These are phyloP conservation scores for Centropus bengalensis DNA, from an alignment of 2,113 vertebrate species.

Conservation along the genomic window DNA sequence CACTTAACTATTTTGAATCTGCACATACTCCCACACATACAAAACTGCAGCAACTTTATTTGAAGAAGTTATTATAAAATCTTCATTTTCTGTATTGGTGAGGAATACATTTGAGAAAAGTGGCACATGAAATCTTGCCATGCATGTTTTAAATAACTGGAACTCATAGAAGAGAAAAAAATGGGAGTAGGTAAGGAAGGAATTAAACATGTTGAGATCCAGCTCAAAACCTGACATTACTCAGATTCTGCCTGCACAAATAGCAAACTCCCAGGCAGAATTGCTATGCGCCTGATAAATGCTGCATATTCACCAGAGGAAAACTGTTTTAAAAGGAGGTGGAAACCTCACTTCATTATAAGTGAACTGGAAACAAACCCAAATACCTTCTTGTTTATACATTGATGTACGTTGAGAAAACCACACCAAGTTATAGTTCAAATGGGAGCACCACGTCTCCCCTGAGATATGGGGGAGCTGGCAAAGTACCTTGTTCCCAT, in stretches of 20 bases:
- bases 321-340: neutral
- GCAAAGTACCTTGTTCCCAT: neutral
- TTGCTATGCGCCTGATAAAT: neutral
- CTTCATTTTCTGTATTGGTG: neutral
- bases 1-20: neutral
- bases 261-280: neutral
- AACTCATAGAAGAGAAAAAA: neutral
- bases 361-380: neutral
- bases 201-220: neutral
- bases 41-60: neutral
- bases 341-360: neutral
- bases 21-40: neutral
- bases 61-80: neutral
- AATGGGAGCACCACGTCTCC: neutral
- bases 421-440: neutral
- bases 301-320: neutral
- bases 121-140: neutral
- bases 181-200: neutral
- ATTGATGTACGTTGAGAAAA: neutral
- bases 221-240: neutral
- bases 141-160: neutral
- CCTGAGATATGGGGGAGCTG: neutral
- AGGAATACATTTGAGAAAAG: neutral
- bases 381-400: neutral
- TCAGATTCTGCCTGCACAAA: neutral